Conservation (phyloP, 2,888 invertebrate genomes). For the Ecdyonurus torrentis region DNA sequence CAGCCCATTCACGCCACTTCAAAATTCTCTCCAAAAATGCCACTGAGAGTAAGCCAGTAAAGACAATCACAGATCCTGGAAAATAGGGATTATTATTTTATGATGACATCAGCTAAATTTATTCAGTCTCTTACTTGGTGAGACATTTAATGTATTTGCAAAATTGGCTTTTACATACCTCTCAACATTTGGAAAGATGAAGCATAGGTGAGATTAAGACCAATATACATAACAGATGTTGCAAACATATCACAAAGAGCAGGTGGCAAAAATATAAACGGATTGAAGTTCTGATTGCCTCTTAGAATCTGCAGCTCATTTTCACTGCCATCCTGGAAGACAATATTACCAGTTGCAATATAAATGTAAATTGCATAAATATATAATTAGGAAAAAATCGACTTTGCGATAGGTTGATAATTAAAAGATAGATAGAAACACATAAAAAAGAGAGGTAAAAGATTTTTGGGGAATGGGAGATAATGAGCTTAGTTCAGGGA, state of each 20-base stretch:
- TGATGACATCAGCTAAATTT: no score
- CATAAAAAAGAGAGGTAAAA: no score
- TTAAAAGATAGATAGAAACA: no score
- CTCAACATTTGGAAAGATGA: conserved; percentile 95
- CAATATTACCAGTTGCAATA: conserved; percentile 1
- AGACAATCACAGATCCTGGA: conserved; percentile 66
- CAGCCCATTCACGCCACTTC: conserved; percentile 51
- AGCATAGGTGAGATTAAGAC: conserved; percentile 77
- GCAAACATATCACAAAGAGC: conserved; percentile 79
- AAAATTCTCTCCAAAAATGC: conserved; percentile 54
- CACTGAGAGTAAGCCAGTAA: conserved; percentile 75
- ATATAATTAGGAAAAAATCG: no score
- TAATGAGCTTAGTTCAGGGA: no score
- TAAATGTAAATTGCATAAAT: no score
- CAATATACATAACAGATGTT: conserved; percentile 81
- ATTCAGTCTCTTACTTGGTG: background rate
- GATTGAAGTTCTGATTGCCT: conserved; percentile 60
- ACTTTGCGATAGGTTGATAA: no score
- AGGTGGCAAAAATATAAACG: conserved; percentile 64
- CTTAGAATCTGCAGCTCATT: conserved; percentile 43
- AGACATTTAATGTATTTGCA: background rate
- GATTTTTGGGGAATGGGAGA: no score
- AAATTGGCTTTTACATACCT: conserved; percentile 30
- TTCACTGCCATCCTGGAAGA: conserved; percentile 26
- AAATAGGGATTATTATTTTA: no score